Percentiles rank a stretch among this genome's conserved stretches.
phyloP scores from a whole-genome alignment of 1,140 invertebrate genomes.

The Magallana ariakensis region DNA sequence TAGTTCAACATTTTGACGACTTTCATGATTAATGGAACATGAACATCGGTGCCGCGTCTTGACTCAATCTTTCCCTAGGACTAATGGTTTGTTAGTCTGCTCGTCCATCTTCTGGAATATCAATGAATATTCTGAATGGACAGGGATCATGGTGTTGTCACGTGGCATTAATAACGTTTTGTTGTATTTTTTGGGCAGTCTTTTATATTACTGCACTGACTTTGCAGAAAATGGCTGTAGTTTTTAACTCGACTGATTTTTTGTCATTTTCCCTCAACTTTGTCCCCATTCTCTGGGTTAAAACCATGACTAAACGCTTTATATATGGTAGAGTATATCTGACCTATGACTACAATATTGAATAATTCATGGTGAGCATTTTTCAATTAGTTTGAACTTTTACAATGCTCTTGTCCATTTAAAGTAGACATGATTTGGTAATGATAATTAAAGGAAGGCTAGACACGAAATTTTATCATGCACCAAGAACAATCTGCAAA shows the following conservation, averaged over 20 bases:
- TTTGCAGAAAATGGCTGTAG: too few relatives aligned
- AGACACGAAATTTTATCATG: too few relatives aligned
- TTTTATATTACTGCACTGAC: too few relatives aligned
- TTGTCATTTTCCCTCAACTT: too few relatives aligned
- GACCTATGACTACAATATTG: neutral
- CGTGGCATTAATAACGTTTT: neutral
- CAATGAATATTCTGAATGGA: slow-evolving; percentile 10
- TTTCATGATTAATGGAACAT: slow-evolving; percentile 29
- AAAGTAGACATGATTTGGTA: neutral
- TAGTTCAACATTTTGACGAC: slow-evolving; percentile 10
- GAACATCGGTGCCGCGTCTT: neutral
- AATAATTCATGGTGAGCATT: neutral
- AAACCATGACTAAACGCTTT: neutral
- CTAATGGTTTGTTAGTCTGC: neutral
- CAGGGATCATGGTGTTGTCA: neutral
- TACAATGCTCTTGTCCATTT: neutral
- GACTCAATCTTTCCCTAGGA: neutral
- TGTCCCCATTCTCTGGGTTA: neutral
- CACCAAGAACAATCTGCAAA: too few relatives aligned
- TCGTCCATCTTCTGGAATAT: neutral
- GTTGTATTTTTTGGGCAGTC: too few relatives aligned
- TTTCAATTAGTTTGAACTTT: neutral
- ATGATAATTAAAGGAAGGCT: neutral
- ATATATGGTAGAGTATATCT: neutral
- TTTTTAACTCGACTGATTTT: too few relatives aligned